phyloP scores from a whole-genome alignment of 2,888 invertebrate genomes.

The Chymomyza procnemis region DNA sequence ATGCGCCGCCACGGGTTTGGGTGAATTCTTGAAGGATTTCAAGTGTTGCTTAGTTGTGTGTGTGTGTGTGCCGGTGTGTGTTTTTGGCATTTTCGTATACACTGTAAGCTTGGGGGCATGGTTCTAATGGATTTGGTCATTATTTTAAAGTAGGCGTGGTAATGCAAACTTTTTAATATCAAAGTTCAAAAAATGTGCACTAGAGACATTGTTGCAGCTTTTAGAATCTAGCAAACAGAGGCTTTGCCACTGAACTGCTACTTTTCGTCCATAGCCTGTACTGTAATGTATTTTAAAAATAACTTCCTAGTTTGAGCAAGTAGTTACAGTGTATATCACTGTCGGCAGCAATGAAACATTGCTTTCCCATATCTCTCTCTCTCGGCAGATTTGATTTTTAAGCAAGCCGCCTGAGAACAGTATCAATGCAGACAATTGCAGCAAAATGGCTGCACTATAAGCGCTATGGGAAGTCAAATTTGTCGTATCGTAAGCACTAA shows the following conservation, averaged over 20 bases:
- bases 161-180: no score
- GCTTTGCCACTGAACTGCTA: no score
- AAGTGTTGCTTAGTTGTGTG: slow-evolving; percentile 12
- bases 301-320: no score
- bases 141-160: no score
- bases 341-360: neutral
- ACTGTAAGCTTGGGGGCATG: slow-evolving; percentile 14
- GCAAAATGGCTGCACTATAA: slow-evolving; percentile 35
- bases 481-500: slow-evolving; percentile 46
- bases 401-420: slow-evolving; percentile 31
- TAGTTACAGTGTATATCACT: no score
- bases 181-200: no score
- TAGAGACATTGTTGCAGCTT: no score
- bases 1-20: neutral
- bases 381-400: slow-evolving; percentile 66
- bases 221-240: no score
- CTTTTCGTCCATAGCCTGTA: no score
- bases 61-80: slow-evolving; percentile 33
- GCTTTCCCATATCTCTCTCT: no score
- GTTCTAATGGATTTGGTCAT: no score
- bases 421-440: slow-evolving; percentile 59
- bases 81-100: slow-evolving; percentile 30
- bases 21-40: neutral
- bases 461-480: slow-evolving; percentile 18
- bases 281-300: no score